These are phyloP conservation scores for Gnathonemus longibarbis DNA, from an alignment of 2,113 vertebrate genomes.

Conservation along the genomic window DNA sequence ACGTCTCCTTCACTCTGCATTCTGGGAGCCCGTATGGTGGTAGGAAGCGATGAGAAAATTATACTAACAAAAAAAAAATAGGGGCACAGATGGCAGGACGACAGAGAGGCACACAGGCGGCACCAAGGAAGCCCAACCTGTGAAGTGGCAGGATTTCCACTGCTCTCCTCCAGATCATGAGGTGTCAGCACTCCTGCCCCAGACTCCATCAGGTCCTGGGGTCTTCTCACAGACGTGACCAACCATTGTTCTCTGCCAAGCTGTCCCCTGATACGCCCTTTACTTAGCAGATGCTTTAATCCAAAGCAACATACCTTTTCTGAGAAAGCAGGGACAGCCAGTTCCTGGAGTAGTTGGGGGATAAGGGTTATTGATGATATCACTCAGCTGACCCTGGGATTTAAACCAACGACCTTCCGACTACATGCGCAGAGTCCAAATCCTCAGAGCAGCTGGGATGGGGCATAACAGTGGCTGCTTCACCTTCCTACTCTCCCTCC, in stretches of 20 bases:
- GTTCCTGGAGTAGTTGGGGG: background rate
- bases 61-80: background rate
- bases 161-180: background rate
- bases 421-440: background rate
- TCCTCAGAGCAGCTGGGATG: background rate
- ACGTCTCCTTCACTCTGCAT: background rate
- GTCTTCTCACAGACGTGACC: background rate
- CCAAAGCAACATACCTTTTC: background rate
- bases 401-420: background rate
- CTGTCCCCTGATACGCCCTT: background rate
- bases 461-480: background rate
- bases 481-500: background rate
- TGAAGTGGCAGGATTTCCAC: background rate
- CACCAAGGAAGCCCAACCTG: background rate
- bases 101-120: background rate
- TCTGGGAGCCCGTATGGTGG: background rate
- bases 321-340: background rate
- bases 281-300: background rate
- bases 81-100: background rate
- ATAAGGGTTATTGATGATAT: background rate
- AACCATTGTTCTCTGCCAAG: background rate
- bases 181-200: background rate
- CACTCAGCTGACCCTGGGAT: background rate
- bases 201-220: background rate
- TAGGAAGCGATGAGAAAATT: background rate